These are phyloP conservation scores for Rhincodon typus DNA, from an alignment of 2,797 vertebrate genomes.

Conservation along the genomic window DNA sequence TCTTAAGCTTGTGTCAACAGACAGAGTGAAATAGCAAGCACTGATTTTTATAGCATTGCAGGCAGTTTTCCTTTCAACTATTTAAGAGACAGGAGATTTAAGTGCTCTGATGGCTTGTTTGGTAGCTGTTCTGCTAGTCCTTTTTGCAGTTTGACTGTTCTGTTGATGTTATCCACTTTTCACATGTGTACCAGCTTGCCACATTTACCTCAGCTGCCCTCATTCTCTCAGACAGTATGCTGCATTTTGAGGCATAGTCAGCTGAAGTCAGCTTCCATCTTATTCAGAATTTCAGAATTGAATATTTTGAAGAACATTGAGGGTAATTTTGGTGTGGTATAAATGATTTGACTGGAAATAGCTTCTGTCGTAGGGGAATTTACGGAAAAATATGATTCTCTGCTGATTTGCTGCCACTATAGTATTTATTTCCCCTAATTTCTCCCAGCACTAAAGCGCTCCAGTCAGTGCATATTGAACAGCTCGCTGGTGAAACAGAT, in stretches of 20 bases:
- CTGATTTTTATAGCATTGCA: neutral
- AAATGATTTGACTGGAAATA: too few relatives aligned
- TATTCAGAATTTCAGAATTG: neutral
- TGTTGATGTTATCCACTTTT: too few relatives aligned
- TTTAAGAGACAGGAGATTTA: too few relatives aligned
- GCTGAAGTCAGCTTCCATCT: neutral
- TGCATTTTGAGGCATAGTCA: neutral
- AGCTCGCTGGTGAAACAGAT: neutral
- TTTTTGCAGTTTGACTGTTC: too few relatives aligned
- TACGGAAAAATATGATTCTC: too few relatives aligned
- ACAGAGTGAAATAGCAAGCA: neutral
- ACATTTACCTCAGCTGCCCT: neutral
- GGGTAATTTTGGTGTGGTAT: neutral
- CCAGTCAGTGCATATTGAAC: too few relatives aligned
- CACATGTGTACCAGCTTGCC: too few relatives aligned
- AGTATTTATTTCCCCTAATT: neutral
- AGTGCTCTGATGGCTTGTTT: too few relatives aligned
- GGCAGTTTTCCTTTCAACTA: too few relatives aligned
- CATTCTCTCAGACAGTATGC: neutral
- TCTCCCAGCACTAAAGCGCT: neutral
- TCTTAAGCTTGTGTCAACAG: too few relatives aligned
- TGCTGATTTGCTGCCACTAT: neutral
- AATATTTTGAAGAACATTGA: neutral
- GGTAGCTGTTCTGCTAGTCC: too few relatives aligned
- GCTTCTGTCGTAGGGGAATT: too few relatives aligned